phyloP scores from a whole-genome alignment of 2,888 invertebrate genomes.

The Bimastos eiseni region DNA sequence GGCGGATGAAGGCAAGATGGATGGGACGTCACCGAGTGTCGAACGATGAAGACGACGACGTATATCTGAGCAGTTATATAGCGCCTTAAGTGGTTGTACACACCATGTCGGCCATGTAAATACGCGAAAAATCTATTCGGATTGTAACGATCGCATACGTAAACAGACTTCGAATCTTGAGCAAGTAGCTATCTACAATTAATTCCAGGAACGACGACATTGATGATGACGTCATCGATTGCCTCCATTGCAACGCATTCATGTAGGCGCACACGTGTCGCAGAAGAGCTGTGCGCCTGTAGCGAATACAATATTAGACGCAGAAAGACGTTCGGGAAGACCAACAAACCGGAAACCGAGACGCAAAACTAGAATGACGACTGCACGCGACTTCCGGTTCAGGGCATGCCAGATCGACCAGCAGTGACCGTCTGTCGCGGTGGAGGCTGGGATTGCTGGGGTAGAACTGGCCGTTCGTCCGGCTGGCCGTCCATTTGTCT shows the following conservation, averaged over 20 bases:
- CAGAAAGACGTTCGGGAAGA: not conserved
- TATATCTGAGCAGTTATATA: not conserved
- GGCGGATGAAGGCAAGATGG: not conserved
- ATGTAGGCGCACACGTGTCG: not conserved
- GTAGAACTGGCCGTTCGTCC: not conserved
- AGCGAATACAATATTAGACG: not conserved
- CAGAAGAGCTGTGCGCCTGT: not conserved
- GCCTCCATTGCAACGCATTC: not conserved
- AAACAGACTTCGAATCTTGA: not conserved
- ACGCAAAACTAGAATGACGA: not conserved
- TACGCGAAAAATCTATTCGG: not conserved
- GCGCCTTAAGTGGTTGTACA: not conserved
- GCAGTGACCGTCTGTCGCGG: not conserved
- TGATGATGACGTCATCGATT: not conserved
- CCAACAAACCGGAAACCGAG: not conserved
- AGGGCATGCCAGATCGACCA: not conserved
- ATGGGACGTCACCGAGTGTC: not conserved
- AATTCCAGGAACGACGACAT: not conserved
- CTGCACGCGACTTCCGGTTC: conserved; percentile 13
- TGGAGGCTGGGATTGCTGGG: not conserved
- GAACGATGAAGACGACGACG: not conserved
- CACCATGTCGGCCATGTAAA: not conserved
- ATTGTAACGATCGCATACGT: not conserved
- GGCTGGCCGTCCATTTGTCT: not conserved
- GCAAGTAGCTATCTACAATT: not conserved